These are phyloP conservation scores for Lasioglossum vierecki DNA, from an alignment of 2,888 invertebrate species.

Conservation along the genomic window DNA sequence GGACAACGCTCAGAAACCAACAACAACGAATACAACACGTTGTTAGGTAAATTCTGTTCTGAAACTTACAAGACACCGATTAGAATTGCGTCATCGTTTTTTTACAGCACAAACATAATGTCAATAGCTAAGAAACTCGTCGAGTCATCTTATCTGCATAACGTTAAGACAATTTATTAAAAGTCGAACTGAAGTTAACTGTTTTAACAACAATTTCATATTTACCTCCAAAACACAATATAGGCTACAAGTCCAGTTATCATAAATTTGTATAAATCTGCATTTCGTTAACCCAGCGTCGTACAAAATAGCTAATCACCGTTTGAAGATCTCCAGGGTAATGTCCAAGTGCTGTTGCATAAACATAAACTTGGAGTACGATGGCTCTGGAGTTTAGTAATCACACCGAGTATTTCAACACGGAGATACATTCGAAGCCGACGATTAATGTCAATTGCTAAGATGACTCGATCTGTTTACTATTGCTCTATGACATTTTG, in stretches of 20 bases:
- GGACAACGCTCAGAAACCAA: conserved; percentile 76
- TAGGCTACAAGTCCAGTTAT: neutral
- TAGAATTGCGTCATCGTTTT: neutral
- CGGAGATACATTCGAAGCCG: too few species aligned
- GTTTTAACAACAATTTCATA: neutral
- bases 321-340: neutral
- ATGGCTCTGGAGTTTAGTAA: neutral
- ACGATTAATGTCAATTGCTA: neutral
- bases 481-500: neutral
- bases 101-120: neutral
- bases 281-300: neutral
- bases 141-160: neutral
- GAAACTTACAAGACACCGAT: neutral
- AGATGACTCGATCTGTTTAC: neutral
- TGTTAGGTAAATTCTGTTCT: conserved; percentile 75
- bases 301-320: neutral
- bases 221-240: neutral
- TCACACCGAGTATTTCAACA: neutral
- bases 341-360: neutral
- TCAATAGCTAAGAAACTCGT: neutral
- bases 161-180: neutral
- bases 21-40: conserved; percentile 74
- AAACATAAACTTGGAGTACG: neutral
- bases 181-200: neutral
- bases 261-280: neutral